Evolutionary conservation across 2,797 vertebrate genomes (phyloP).

Genomic region (Sebastolobus alascanus): DNA sequence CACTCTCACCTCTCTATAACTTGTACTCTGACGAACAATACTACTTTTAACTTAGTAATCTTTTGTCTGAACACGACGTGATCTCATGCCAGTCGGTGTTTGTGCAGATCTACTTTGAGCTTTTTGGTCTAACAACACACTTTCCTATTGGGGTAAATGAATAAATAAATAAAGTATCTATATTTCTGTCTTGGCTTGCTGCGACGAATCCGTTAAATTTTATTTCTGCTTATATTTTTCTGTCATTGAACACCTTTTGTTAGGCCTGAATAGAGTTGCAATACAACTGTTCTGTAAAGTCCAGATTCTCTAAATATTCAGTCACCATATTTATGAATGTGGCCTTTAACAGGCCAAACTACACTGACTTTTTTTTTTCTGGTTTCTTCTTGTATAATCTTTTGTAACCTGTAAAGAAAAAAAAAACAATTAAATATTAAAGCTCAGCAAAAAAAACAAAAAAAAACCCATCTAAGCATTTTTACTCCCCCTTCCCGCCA

Average conservation of each 20-base stretch:
- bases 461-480: not conserved
- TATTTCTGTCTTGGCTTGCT: not conserved
- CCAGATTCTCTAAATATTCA: not conserved
- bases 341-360: not conserved
- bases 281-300: not conserved
- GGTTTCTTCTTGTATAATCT: not conserved
- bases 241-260: constrained; percentile 6
- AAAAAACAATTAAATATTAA: not conserved
- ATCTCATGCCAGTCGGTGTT: not conserved
- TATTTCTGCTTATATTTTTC: constrained; percentile 6
- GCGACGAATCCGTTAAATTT: not conserved
- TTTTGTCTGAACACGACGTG: not conserved
- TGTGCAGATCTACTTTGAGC: constrained; percentile 7
- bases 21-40: not conserved
- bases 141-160: too few relatives aligned
- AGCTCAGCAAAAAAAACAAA: not conserved
- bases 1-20: not conserved
- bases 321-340: not conserved
- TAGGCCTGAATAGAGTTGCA: not conserved
- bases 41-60: not conserved
- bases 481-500: not conserved
- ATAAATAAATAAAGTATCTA: constrained; percentile 1
- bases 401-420: not conserved
- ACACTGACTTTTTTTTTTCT: not conserved
- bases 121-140: not conserved